These are phyloP conservation scores for Takifugu rubripes DNA, from an alignment of 2,797 vertebrate genomes.

Conservation along the genomic window DNA sequence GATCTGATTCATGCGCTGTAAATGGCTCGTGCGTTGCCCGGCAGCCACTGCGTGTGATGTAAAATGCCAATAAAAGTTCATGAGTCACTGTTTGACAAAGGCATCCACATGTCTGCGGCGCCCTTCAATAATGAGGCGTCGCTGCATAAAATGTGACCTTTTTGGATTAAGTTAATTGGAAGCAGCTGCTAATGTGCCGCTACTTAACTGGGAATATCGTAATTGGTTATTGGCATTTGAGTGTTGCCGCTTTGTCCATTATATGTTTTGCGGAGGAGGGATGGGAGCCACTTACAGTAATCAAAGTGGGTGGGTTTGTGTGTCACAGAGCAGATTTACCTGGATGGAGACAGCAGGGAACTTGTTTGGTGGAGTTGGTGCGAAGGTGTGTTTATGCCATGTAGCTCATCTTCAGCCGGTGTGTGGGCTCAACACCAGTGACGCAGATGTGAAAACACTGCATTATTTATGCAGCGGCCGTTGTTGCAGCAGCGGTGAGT, in stretches of 20 bases:
- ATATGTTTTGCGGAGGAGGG: constrained; percentile 6
- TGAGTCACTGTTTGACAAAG: constrained; percentile 26
- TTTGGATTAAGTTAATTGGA: constrained; percentile 20
- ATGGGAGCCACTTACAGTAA: constrained; percentile 5
- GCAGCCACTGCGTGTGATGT: constrained; percentile 20
- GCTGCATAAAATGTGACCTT: constrained; percentile 15
- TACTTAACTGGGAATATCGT: constrained; percentile 2
- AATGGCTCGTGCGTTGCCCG: constrained; percentile 15
- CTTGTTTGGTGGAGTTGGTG: constrained; percentile 13
- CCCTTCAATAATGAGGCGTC: constrained; percentile 11
- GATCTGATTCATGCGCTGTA: constrained; percentile 21
- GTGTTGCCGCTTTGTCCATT: constrained; percentile 5
- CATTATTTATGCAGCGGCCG: constrained; percentile 35
- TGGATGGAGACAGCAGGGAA: constrained; percentile 15
- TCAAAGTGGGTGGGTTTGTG: constrained; percentile 14
- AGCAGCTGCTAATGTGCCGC: not conserved
- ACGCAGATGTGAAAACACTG: constrained; percentile 23
- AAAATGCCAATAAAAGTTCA: constrained; percentile 15
- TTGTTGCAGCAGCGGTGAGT: constrained; percentile 9
- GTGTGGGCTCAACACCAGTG: constrained; percentile 20
- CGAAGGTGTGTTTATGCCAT: constrained; percentile 1
- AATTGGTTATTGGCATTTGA: constrained; percentile 26
- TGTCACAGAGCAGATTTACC: constrained; percentile 1
- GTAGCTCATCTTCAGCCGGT: constrained; percentile 16
- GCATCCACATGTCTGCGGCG: constrained; percentile 14